phyloP scores from a whole-genome alignment of 2,797 vertebrate genomes.

The Spinus olivaceus region DNA sequence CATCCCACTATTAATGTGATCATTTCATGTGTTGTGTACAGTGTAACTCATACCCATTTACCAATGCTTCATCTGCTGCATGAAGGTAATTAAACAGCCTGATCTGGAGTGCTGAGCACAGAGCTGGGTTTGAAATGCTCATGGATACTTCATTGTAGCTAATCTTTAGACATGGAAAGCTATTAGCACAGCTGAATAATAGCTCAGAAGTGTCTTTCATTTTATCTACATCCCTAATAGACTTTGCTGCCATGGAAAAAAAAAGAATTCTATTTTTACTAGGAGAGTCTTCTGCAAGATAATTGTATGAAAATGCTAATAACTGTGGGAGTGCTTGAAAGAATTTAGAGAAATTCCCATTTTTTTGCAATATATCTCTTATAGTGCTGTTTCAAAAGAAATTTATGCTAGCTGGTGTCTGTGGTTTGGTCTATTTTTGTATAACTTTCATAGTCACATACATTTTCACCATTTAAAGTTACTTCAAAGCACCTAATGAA shows the following conservation, averaged over 20 bases:
- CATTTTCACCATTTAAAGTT: not conserved
- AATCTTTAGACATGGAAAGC: not conserved
- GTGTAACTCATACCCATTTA: not conserved
- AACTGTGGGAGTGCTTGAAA: not conserved
- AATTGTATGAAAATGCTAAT: slow-evolving; percentile 1
- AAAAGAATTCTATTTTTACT: not conserved
- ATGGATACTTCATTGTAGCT: not conserved
- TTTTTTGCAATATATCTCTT: not conserved
- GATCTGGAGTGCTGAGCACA: not conserved
- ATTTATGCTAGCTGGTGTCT: not conserved
- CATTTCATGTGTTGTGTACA: not conserved
- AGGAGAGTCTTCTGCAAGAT: not conserved
- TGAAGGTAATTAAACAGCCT: not conserved
- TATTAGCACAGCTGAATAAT: not conserved
- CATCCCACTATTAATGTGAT: not conserved
- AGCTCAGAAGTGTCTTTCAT: not conserved
- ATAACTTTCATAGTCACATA: not conserved
- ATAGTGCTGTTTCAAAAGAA: not conserved
- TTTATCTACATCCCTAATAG: not conserved
- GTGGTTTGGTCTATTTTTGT: not conserved
- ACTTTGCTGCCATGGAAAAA: not conserved
- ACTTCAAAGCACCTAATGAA: not conserved
- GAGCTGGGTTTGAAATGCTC: not conserved
- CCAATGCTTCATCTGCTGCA: not conserved
- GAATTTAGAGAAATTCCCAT: not conserved